Percentiles rank a stretch among this genome's conserved stretches.
phyloP scores from a whole-genome alignment of 2,888 invertebrate species.

The Tenthredo distinguenda region DNA sequence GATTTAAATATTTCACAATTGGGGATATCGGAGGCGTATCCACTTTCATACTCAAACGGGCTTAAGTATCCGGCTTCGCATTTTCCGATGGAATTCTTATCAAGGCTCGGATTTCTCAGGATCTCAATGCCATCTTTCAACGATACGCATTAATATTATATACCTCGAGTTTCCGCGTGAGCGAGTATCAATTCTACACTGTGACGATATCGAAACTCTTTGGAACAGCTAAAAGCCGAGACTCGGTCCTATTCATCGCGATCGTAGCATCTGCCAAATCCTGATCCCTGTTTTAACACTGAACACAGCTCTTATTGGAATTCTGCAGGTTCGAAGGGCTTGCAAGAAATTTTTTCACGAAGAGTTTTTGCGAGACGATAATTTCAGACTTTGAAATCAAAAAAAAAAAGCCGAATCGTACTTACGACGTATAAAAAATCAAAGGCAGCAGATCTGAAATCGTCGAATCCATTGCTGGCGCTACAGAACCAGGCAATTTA shows the following conservation, averaged over 20 bases:
- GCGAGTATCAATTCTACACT: not conserved
- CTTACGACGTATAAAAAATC: not conserved
- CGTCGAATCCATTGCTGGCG: not conserved
- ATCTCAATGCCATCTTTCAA: not conserved
- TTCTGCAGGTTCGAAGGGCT: not conserved
- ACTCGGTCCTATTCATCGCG: not conserved
- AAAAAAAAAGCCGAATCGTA: not conserved
- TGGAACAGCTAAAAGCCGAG: not conserved
- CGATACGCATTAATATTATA: not conserved
- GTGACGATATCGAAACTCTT: not conserved
- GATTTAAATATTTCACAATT: conserved; percentile 7
- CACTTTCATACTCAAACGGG: not conserved
- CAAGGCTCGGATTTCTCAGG: not conserved
- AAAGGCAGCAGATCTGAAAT: not conserved
- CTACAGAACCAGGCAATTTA: not conserved
- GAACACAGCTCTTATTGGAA: not conserved
- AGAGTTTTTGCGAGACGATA: not conserved
- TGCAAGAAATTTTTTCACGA: not conserved
- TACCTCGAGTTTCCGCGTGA: not conserved
- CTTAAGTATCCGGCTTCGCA: not conserved
- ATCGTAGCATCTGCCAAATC: not conserved
- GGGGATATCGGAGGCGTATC: conserved; percentile 4
- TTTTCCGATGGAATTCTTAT: not conserved
- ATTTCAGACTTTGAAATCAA: not conserved
- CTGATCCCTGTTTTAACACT: not conserved